A percentile compares a stretch with the other conserved stretches of the same genome.
phyloP scores from a whole-genome alignment of 2,888 invertebrate genomes.

The Hirtodrosophila confusa region DNA sequence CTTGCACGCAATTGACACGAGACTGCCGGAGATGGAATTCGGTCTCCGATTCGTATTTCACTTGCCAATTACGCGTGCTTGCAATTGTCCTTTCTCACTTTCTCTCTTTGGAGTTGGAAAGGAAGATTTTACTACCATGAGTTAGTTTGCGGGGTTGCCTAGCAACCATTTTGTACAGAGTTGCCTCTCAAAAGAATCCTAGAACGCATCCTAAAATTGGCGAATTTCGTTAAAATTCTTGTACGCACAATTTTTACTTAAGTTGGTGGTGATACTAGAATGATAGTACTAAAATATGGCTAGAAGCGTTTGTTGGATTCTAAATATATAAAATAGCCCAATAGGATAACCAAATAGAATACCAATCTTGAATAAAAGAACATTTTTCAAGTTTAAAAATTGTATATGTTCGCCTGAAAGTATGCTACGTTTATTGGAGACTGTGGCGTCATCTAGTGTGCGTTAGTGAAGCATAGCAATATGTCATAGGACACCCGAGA shows the following conservation, averaged over 20 bases:
- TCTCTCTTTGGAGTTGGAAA: not conserved
- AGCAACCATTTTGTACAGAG: constrained; percentile 16
- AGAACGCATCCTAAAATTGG: too few relatives aligned
- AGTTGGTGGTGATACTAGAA: too few relatives aligned
- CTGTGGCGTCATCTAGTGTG: constrained; percentile 32
- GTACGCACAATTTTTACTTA: too few relatives aligned
- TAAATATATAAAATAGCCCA: too few relatives aligned
- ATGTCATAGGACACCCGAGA: constrained; percentile 1
- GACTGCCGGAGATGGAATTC: constrained; percentile 39
- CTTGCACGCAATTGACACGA: constrained; percentile 56
- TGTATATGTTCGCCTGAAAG: constrained; percentile 1
- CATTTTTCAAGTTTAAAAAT: too few relatives aligned
- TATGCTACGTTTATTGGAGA: constrained; percentile 9
- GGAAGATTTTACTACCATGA: not conserved
- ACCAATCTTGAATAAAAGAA: too few relatives aligned
- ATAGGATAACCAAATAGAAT: too few relatives aligned
- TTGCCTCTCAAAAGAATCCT: constrained; percentile 1
- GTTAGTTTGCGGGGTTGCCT: constrained; percentile 9
- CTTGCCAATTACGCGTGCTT: constrained; percentile 27
- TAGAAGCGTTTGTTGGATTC: too few relatives aligned
- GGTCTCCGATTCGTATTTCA: constrained; percentile 18
- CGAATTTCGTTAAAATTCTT: too few relatives aligned
- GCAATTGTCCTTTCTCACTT: constrained; percentile 15
- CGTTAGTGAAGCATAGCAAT: not conserved
- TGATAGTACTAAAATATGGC: too few relatives aligned